phyloP scores from a whole-genome alignment of 2,113 vertebrate species.

The Sebastes fasciatus region DNA sequence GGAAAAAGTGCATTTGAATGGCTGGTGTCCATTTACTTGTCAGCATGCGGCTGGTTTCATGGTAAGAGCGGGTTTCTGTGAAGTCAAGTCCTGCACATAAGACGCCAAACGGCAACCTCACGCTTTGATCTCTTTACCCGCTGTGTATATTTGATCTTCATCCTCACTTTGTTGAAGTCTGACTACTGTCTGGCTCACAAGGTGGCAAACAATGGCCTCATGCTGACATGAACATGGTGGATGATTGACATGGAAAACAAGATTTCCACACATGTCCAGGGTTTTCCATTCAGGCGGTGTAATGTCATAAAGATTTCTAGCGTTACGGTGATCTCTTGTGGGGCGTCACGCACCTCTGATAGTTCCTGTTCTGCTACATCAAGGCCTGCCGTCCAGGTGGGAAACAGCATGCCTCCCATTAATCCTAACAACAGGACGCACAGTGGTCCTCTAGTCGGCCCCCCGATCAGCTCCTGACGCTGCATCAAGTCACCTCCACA shows the following conservation, averaged over 20 bases:
- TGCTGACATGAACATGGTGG: constrained; percentile 41
- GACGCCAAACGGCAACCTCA: not conserved
- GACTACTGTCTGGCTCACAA: constrained; percentile 46
- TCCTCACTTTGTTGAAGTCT: constrained; percentile 36
- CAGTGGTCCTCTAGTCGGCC: not conserved
- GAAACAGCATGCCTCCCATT: constrained; percentile 52
- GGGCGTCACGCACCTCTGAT: constrained; percentile 22
- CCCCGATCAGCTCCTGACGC: constrained; percentile 14
- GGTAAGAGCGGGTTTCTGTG: constrained; percentile 22
- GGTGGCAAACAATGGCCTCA: constrained; percentile 42
- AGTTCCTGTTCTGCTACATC: constrained; percentile 35
- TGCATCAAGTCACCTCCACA: constrained; percentile 32
- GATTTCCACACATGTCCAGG: constrained; percentile 26
- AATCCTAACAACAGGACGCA: constrained; percentile 47
- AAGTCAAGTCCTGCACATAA: constrained; percentile 34
- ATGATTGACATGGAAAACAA: constrained; percentile 45
- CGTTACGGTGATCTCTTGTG: constrained; percentile 7
- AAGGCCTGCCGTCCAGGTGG: constrained; percentile 35
- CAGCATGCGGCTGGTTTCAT: constrained; percentile 41
- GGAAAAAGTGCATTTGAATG: constrained; percentile 21
- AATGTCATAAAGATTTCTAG: constrained; percentile 31
- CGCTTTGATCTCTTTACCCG: constrained; percentile 54
- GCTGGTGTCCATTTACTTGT: constrained; percentile 48
- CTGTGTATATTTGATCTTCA: constrained; percentile 51
- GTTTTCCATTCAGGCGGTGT: constrained; percentile 25